A percentile compares a stretch with the other conserved stretches of the same genome.
phyloP scores from a whole-genome alignment of 2,888 invertebrate genomes.

The Siphonodentalium dalli region DNA sequence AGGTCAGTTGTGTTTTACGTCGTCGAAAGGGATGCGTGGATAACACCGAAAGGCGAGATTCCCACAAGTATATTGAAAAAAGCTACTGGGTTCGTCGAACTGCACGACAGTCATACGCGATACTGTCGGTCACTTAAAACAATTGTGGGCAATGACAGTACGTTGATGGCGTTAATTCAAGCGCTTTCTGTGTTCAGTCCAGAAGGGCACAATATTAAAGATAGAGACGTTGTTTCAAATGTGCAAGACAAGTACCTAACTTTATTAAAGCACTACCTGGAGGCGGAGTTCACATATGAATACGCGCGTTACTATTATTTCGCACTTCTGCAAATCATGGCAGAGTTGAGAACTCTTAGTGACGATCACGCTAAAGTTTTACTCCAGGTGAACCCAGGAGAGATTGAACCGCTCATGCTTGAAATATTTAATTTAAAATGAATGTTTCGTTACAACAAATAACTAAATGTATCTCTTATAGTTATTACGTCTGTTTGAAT shows the following conservation, averaged over 20 bases:
- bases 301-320: constrained; percentile 49
- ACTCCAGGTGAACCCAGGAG: constrained; percentile 88
- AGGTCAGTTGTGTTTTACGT: constrained; percentile 92
- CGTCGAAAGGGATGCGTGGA: constrained; percentile 87
- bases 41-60: constrained; percentile 73
- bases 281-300: constrained; percentile 52
- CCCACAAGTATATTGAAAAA: constrained; percentile 89
- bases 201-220: constrained; percentile 74
- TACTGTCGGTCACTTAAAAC: constrained; percentile 59
- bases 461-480: too few species aligned
- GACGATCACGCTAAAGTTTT: constrained; percentile 92
- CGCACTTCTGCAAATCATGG: constrained; percentile 81
- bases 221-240: constrained; percentile 49
- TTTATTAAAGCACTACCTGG: constrained; percentile 62
- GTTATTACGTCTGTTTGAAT: too few species aligned
- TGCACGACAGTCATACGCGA: constrained; percentile 59
- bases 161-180: constrained; percentile 87
- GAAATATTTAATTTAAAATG: constrained; percentile 87
- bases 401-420: constrained; percentile 89
- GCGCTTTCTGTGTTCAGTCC: constrained; percentile 92
- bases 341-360: constrained; percentile 85
- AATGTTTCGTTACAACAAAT: too few species aligned
- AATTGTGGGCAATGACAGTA: constrained; percentile 78
- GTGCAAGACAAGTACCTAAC: constrained; percentile 67
- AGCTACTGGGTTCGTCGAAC: constrained; percentile 71